A percentile compares a stretch with the other conserved stretches of the same genome.
These are phyloP conservation scores for Vireo griseus DNA, from an alignment of 2,797 vertebrate species.

Conservation along the genomic window DNA sequence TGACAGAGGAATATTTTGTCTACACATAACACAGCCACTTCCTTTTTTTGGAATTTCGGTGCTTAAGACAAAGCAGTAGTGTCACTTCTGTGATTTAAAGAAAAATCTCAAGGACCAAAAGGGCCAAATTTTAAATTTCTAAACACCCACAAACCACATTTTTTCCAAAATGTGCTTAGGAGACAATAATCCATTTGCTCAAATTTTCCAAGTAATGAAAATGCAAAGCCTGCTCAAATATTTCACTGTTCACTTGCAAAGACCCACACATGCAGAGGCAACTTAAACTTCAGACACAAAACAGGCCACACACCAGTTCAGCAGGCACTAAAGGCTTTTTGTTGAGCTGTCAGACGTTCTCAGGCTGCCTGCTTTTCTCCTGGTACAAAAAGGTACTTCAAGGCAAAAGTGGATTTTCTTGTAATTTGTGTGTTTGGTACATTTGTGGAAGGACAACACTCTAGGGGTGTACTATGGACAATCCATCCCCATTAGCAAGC, in stretches of 20 bases:
- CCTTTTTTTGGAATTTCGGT: background rate
- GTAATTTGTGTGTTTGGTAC: background rate
- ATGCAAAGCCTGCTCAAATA: background rate
- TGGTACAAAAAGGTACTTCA: background rate
- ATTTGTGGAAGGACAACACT: background rate
- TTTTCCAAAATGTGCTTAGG: background rate
- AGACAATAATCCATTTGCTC: background rate
- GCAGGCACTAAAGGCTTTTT: background rate
- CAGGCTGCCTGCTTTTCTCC: background rate
- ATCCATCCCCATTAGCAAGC: background rate
- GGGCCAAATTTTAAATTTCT: background rate
- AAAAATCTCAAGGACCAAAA: background rate
- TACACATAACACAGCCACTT: background rate
- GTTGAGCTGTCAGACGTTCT: background rate
- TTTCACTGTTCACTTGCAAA: background rate
- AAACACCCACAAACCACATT: background rate
- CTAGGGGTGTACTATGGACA: background rate
- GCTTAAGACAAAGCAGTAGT: background rate
- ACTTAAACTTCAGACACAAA: background rate
- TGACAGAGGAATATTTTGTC: background rate
- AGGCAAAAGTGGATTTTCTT: background rate
- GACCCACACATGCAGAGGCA: background rate
- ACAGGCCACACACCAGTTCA: fast-evolving
- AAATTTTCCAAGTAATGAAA: background rate
- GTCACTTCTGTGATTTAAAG: background rate